Evolutionary conservation across 53 echinoderm and acorn worm genomes (phyloP), one percentile per base, ranked within the genome.

Genomic region (Mesocentrotus franciscanus): DNA sequence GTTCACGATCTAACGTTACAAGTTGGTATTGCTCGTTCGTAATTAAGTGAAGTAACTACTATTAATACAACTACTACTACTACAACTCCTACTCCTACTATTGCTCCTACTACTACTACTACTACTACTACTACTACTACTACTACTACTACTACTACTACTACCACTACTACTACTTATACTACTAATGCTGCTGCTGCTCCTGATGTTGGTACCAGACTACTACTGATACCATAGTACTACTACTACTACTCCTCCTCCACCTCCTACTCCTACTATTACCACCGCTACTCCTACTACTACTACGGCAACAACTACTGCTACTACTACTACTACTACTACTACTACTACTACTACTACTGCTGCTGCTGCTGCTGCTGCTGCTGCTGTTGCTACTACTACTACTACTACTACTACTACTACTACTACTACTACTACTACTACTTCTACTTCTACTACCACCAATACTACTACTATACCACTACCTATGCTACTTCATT

Each of bases 341-440:
- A 26, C 14, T 76, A 26, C 78, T 76, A 8, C 8, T 78, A 78
- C 78, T 78, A 78, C 78, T 78, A 78, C 78, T 78, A 78, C 78
- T 13, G 7, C 78, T 26, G 7, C 78, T 76, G 7, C 78, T 76
- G 7, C 78, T 76, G 7, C 78, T 76, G 7, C 78, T 26, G 7
- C 78, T 76, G 7, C 78, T 76, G 7, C 78, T 76, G 7, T 8
- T 76, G 7, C 78, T 76, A 76, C 78, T 76, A 76, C 78, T 76
- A 76, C 78, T 76, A 26, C 78, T 76, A 76, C 78, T 76, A 76
- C 78, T 76, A 26, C 78, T 76, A 76, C 78, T 76, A 76, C 78
- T 76, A 26, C 78, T 76, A 26, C 78, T 76, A 26, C 78, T 76
- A 1, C 78, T 76, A 26, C 78, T 76, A 0, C 78, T 76, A 1